Base-by-base conservation (phyloP, 2,888 invertebrate species). In the Leucoptera coffeella region DNA sequence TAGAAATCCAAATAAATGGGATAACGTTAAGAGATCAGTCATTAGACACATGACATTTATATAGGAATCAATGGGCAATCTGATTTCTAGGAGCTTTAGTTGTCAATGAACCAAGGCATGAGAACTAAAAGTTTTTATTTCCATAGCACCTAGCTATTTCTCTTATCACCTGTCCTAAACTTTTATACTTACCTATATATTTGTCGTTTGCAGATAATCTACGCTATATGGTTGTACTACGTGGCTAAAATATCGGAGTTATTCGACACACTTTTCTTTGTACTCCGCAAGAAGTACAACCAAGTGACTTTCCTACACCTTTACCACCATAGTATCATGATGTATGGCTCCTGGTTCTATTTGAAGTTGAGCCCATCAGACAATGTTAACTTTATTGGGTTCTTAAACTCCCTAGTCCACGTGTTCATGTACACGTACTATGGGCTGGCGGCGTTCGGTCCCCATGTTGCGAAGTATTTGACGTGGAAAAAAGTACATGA, bases 281-380 rank as follows among this genome's bases (percentile, higher is more conserved):
- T 93, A 3, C 50, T 92, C 38, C 75, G 93, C 23, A 93, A 93
- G 54, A 56, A 74, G 62, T 39, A 74, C 62, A 51, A 76, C 25
- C 93, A 93, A 54, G 81, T 93, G 1, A 81, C 89, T 0, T 88
- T 90, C 43, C 76, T 94, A 14, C 93, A 94, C 47, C 79, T 93
- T 2, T 92, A 91, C 45, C 92, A 92, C 50, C 92, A 93, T 46
- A 69, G 79, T 0, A 54, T 78, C 26, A 86, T 85, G 57, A 85
- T 83, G 35, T 44, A 85, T 17, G 78, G 82, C 38, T 79, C 81
- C 0, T 89, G 86, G 86, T 76, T 77, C 4, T 80, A 80, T 34
- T 53, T 83, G 14, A 83, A 84, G 50, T 88, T 80, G 47, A 69
- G 81, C 31, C 82, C 86, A 25, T 82, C 82, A 19, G 83, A 84